Conservation (phyloP, 2,888 invertebrate genomes). For the Thelaira solivaga region DNA sequence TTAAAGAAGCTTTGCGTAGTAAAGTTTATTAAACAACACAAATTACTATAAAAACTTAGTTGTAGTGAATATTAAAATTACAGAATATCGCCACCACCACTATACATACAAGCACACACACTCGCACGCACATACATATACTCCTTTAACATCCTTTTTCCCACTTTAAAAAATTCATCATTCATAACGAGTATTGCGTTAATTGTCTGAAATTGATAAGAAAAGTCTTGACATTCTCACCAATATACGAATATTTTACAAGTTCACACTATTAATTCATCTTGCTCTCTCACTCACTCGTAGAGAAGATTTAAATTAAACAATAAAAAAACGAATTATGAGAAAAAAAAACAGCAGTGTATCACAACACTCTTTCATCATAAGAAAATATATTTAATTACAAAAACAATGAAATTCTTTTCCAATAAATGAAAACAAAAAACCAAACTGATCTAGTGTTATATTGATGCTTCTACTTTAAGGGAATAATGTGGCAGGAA, state of each 20-base stretch:
- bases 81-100: constrained; percentile 22
- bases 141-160: neutral
- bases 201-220: constrained; percentile 1
- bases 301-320: constrained; percentile 23
- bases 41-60: constrained; percentile 41
- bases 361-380: constrained; percentile 56
- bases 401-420: constrained; percentile 54
- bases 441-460: constrained; percentile 33
- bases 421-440: constrained; percentile 59
- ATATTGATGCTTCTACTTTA: constrained; percentile 20
- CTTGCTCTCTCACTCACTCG: constrained; percentile 19
- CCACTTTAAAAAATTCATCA: neutral
- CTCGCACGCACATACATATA: constrained; percentile 2
- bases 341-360: constrained; percentile 56
- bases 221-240: constrained; percentile 1
- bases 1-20: constrained; percentile 54
- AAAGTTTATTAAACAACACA: constrained; percentile 61
- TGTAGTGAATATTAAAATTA: constrained; percentile 52
- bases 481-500: neutral
- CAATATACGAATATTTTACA: constrained; percentile 19
- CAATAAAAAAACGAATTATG: constrained; percentile 54
- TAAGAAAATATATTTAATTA: constrained; percentile 62
- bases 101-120: constrained; percentile 3
- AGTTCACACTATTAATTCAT: constrained; percentile 20
- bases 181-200: neutral